A percentile compares a stretch with the other conserved stretches of the same genome.
These are phyloP conservation scores for Phylloscopus whistleri DNA, from an alignment of 2,113 vertebrate species.

Conservation along the genomic window DNA sequence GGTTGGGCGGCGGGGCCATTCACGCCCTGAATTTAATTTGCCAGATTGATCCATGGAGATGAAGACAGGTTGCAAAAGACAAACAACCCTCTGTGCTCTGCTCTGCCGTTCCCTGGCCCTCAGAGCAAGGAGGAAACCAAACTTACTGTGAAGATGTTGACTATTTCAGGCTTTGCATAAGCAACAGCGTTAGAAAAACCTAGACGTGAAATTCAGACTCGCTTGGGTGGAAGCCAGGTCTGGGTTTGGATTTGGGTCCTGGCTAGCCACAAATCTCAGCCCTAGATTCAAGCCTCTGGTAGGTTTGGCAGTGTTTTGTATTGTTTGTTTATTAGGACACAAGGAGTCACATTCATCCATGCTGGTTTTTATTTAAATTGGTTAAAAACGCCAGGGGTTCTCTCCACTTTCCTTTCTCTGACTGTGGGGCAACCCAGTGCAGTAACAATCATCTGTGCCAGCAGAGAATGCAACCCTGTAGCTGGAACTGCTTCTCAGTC, in stretches of 20 bases:
- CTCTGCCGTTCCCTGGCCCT: not conserved
- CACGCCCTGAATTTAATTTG: constrained; percentile 36
- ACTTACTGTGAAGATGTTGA: not conserved
- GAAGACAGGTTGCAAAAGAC: constrained; percentile 8
- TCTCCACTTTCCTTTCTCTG: not conserved
- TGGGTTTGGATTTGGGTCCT: not conserved
- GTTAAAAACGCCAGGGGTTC: not conserved
- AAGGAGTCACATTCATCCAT: not conserved
- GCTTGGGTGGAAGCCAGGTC: not conserved
- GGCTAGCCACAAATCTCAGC: not conserved
- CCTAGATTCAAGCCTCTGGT: not conserved
- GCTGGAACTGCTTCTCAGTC: not conserved
- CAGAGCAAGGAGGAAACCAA: not conserved
- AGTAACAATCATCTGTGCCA: not conserved
- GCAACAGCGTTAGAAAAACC: not conserved
- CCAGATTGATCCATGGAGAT: not conserved
- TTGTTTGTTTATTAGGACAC: not conserved
- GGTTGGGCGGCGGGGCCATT: not conserved
- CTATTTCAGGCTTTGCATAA: not conserved
- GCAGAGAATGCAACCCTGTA: not conserved
- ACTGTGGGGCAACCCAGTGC: not conserved
- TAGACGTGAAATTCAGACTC: not conserved
- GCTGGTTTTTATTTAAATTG: not conserved
- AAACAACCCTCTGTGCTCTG: not conserved
- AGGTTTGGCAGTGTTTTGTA: not conserved